These are phyloP conservation scores for Coboldia fuscipes DNA, from an alignment of 1,140 invertebrate species.

Conservation along the genomic window DNA sequence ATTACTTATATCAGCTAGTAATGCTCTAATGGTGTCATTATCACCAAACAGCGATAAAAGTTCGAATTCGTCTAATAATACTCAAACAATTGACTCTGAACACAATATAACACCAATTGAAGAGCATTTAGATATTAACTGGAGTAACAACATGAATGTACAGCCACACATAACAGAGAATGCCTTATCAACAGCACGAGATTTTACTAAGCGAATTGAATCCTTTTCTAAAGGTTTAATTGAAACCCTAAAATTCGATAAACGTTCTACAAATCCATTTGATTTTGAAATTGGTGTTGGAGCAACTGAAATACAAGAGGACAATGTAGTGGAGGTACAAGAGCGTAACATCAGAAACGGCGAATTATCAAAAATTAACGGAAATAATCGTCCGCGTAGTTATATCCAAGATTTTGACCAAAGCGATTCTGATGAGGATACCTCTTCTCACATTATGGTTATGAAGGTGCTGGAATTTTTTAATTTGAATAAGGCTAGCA, in stretches of 20 bases:
- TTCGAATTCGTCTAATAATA: conserved; percentile 39
- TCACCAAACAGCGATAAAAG: conserved; percentile 28
- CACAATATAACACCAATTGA: conserved; percentile 22
- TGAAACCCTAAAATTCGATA: conserved; percentile 20
- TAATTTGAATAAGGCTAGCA: conserved; percentile 18
- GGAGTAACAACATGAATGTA: conserved; percentile 12
- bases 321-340: conserved; percentile 6
- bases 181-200: conserved; percentile 13
- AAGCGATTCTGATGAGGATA: conserved; percentile 15
- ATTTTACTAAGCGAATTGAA: conserved; percentile 19
- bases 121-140: conserved; percentile 21
- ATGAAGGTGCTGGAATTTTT: conserved; percentile 16
- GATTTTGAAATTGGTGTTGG: conserved; percentile 19
- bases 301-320: conserved; percentile 15
- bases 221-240: conserved; percentile 21
- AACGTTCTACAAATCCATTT: conserved; percentile 19
- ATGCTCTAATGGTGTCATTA: conserved; percentile 25
- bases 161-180: conserved; percentile 8
- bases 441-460: conserved; percentile 5
- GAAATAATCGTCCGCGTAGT: conserved; percentile 13
- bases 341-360: conserved; percentile 15
- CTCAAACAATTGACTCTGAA: conserved; percentile 21
- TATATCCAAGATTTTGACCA: conserved; percentile 4
- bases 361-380: conserved; percentile 15
- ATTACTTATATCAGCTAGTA: conserved; percentile 43